Evolutionary conservation across 2,113 vertebrate species (phyloP).

Genomic region (Dipodomys ordii): DNA sequence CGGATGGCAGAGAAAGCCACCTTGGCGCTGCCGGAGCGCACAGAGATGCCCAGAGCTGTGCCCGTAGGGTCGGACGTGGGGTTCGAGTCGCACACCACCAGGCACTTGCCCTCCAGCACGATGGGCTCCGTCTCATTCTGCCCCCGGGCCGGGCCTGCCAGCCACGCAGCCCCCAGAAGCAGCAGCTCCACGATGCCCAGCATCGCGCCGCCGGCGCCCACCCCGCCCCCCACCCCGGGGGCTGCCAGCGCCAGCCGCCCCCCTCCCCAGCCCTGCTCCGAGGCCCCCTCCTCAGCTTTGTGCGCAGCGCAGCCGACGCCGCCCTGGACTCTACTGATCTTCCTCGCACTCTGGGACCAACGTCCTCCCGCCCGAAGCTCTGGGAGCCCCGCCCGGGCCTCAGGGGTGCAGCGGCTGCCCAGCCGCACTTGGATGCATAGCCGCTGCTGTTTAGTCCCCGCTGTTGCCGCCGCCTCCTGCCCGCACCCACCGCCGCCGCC

Average conservation of each 20-base stretch:
- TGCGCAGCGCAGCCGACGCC: constrained; percentile 60
- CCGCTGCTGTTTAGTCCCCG: constrained; percentile 79
- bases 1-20: constrained; percentile 97
- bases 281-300: constrained; percentile 74
- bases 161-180: constrained; percentile 90
- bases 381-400: constrained; percentile 69
- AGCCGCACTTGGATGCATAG: constrained; percentile 77
- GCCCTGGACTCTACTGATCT: constrained; percentile 34
- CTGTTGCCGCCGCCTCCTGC: constrained; percentile 79
- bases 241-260: constrained; percentile 72
- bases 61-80: constrained; percentile 95
- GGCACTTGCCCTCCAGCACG: constrained; percentile 96
- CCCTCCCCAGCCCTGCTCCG: constrained; percentile 69
- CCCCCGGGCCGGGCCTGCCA: constrained; percentile 88
- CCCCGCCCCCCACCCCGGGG: constrained; percentile 73
- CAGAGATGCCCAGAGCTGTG: constrained; percentile 96
- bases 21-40: constrained; percentile 96
- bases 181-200: constrained; percentile 84
- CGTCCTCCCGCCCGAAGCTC: constrained; percentile 24
- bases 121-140: constrained; percentile 98
- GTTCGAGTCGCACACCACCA: constrained; percentile 98
- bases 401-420: constrained; percentile 78
- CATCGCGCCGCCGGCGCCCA: constrained; percentile 75
- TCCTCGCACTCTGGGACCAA: constrained; percentile 50
- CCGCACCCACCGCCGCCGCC: constrained; percentile 82